Percentiles rank a stretch among this genome's conserved stretches.
phyloP scores from a whole-genome alignment of 2,113 vertebrate species.

The Myotis brandtii region DNA sequence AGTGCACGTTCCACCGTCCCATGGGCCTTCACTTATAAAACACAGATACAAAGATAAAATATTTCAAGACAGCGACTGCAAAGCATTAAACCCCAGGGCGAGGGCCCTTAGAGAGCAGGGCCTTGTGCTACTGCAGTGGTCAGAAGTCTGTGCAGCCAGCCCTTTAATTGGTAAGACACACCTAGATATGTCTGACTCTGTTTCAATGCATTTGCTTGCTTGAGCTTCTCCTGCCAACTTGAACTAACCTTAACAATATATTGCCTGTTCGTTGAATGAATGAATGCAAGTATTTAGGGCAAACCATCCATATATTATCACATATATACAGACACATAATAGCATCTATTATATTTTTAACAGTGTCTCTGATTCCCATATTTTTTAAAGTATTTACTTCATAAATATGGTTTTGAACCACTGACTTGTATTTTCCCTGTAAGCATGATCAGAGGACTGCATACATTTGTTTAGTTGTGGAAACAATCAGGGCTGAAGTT shows the following conservation, averaged over 20 bases:
- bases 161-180: background rate
- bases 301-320: background rate
- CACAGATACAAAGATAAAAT: background rate
- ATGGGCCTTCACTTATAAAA: background rate
- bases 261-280: background rate
- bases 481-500: background rate
- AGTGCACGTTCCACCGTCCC: background rate
- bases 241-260: background rate
- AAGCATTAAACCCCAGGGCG: background rate
- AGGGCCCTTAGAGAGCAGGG: background rate
- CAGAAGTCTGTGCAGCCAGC: background rate
- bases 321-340: background rate
- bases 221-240: background rate
- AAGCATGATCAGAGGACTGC: background rate
- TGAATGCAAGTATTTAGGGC: background rate
- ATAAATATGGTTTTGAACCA: background rate
- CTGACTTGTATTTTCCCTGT: background rate
- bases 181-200: background rate
- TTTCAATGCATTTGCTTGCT: background rate
- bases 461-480: constrained; percentile 29
- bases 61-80: background rate
- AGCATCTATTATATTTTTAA: background rate
- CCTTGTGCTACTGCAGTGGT: background rate
- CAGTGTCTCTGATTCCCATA: background rate
- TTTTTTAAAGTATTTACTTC: constrained; percentile 44